Evolutionary conservation across 1,140 invertebrate species (phyloP).

Genomic region (roundworm (Caenorhabditis elegans)): DNA sequence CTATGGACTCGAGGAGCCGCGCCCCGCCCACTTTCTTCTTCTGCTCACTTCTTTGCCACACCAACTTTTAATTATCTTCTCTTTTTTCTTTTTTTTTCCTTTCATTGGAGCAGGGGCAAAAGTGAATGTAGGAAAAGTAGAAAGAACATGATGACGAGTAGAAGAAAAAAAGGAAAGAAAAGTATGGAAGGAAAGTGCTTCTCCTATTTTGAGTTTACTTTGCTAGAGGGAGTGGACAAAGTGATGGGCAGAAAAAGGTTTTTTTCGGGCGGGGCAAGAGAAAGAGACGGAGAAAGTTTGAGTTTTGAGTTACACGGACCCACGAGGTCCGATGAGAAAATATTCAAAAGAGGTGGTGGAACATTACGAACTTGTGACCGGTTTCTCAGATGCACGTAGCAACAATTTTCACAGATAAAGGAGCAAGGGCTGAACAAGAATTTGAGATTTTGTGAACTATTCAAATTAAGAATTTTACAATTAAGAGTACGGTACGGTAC

Average conservation of each 20-base stretch:
- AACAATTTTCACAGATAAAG: too few species aligned
- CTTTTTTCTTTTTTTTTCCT: neutral
- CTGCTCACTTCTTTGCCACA: neutral
- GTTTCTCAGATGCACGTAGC: too few species aligned
- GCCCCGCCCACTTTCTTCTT: neutral
- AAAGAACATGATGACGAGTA: constrained; percentile 28
- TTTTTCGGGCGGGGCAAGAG: neutral
- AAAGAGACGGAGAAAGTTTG: constrained; percentile 11
- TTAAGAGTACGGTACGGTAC: too few species aligned
- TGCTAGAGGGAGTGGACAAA: constrained; percentile 13
- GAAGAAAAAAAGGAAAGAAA: neutral
- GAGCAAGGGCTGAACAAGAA: too few species aligned
- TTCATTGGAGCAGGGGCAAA: constrained; percentile 7
- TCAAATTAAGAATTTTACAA: too few species aligned
- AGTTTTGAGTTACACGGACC: constrained; percentile 34
- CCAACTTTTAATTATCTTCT: constrained; percentile 32
- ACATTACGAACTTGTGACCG: constrained; percentile 16
- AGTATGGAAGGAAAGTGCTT: constrained; percentile 2
- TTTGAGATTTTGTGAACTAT: too few species aligned
- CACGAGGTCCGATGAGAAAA: neutral
- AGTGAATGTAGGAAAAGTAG: neutral
- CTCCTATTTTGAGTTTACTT: constrained; percentile 20
- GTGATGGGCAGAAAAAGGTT: neutral
- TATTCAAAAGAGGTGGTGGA: neutral
- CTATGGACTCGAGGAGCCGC: constrained; percentile 11